Percentiles rank a stretch among this genome's conserved stretches.
Evolutionary conservation across 2,888 invertebrate genomes (phyloP).

Genomic region (Dryomyza anilis): DNA sequence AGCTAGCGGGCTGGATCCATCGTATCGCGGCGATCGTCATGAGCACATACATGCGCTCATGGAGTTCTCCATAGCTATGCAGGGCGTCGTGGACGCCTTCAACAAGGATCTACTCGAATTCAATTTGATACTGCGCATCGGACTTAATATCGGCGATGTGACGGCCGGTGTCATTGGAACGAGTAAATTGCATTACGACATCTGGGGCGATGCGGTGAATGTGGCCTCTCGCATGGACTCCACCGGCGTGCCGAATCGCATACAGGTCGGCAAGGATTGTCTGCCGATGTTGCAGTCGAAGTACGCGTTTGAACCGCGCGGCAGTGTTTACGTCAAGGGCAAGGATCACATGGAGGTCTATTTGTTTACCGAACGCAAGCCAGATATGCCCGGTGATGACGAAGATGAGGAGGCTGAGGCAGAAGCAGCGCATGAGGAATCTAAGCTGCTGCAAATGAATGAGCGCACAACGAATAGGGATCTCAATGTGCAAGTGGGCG

Average conservation of each 20-base stretch:
- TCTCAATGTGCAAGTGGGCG: not conserved
- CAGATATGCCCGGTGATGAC: constrained; percentile 31
- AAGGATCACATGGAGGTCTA: constrained; percentile 95
- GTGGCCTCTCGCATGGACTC: constrained; percentile 97
- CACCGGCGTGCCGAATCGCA: constrained; percentile 84
- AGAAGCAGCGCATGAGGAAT: not conserved
- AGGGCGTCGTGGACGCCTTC: constrained; percentile 83
- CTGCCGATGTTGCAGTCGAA: constrained; percentile 71
- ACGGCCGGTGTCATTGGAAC: constrained; percentile 97
- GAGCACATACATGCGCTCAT: constrained; percentile 83
- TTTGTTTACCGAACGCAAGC: constrained; percentile 63
- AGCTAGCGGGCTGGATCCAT: constrained; percentile 90
- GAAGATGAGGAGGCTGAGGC: constrained; percentile 25
- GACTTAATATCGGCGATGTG: constrained; percentile 93
- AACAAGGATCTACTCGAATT: constrained; percentile 90
- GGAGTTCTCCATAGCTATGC: constrained; percentile 93
- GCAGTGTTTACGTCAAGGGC: constrained; percentile 94
- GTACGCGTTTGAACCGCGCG: constrained; percentile 90
- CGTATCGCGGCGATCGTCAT: constrained; percentile 70
- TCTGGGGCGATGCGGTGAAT: constrained; percentile 99
- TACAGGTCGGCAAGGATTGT: constrained; percentile 82
- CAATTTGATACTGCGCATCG: constrained; percentile 83
- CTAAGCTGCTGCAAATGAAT: not conserved
- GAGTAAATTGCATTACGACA: constrained; percentile 94
- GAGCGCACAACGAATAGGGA: not conserved